Conservation (phyloP, 2,797 vertebrate species). For the Zenarchopterus dispar region DNA sequence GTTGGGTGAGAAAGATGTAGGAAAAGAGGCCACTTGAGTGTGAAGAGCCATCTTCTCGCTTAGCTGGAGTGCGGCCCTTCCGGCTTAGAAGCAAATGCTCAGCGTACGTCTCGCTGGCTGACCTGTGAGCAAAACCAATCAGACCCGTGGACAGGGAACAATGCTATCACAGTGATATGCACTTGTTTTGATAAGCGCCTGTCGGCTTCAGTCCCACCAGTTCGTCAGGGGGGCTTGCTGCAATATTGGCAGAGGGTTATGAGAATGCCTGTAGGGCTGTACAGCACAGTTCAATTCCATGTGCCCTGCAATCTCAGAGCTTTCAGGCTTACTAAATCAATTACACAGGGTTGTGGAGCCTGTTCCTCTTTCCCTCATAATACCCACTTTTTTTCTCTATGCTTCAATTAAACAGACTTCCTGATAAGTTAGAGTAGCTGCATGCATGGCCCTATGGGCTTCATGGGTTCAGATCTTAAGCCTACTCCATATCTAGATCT, state of each 20-base stretch:
- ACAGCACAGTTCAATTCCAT: slow-evolving; percentile 65
- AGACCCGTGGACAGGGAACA: slow-evolving; percentile 48
- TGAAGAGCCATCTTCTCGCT: slow-evolving; percentile 43
- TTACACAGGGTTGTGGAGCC: slow-evolving; percentile 75
- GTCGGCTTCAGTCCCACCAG: slow-evolving; percentile 45
- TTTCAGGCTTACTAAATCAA: slow-evolving; percentile 80
- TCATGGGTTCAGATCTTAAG: slow-evolving; percentile 26
- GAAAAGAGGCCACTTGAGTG: slow-evolving; percentile 41
- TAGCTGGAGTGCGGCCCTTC: slow-evolving; percentile 31
- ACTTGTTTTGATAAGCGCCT: slow-evolving; percentile 63
- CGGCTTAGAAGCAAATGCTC: slow-evolving; percentile 40
- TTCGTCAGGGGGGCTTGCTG: slow-evolving; percentile 52
- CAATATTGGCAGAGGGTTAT: slow-evolving; percentile 72
- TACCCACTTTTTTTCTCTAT: slow-evolving; percentile 54
- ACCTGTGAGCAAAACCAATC: slow-evolving; percentile 69
- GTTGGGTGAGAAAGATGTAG: slow-evolving; percentile 20
- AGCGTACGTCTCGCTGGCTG: slow-evolving; percentile 42
- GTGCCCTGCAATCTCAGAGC: slow-evolving; percentile 67
- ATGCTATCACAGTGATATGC: slow-evolving; percentile 53
- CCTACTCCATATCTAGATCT: slow-evolving; percentile 17
- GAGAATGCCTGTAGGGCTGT: slow-evolving; percentile 68
- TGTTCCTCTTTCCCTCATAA: slow-evolving; percentile 41
- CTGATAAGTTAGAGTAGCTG: slow-evolving; percentile 33
- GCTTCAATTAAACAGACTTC: slow-evolving; percentile 24
- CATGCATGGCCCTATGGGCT: slow-evolving; percentile 21